Conservation (phyloP, 2,797 vertebrate species). For the Bucorvus abyssinicus region DNA sequence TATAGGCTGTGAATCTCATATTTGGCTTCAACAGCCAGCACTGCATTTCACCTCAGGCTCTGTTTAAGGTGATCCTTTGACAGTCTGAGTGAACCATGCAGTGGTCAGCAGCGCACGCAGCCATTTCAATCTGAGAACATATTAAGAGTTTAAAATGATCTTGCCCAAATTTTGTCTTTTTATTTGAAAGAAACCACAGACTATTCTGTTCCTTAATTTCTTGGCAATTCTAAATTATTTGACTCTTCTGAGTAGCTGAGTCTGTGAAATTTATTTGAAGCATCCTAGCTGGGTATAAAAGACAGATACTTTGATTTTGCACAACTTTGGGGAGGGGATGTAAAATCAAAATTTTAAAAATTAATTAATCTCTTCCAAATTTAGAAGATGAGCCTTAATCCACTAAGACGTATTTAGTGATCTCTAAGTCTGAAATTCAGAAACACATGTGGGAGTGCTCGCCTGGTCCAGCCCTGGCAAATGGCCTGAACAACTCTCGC, state of each 20-base stretch:
- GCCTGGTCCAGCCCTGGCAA: rapidly evolving
- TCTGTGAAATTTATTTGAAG: not conserved
- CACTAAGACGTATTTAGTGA: not conserved
- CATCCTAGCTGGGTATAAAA: not conserved
- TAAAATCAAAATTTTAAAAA: not conserved
- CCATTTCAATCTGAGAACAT: not conserved
- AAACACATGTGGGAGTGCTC: rapidly evolving
- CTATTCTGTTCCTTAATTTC: not conserved
- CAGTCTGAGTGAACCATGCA: not conserved
- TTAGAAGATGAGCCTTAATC: not conserved
- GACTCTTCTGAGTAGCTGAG: not conserved
- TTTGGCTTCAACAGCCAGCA: not conserved
- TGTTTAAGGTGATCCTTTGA: not conserved
- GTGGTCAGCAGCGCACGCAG: not conserved
- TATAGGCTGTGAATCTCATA: not conserved
- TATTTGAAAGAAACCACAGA: not conserved
- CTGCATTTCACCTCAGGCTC: not conserved
- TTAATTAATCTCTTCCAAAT: not conserved
- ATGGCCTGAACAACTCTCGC: not conserved
- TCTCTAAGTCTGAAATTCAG: not conserved
- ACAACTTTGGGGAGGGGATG: rapidly evolving
- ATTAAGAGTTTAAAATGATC: not conserved
- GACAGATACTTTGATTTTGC: not conserved
- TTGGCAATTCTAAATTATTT: not conserved
- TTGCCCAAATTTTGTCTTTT: not conserved